These are phyloP conservation scores for Nephila pilipes DNA, from an alignment of 1,140 invertebrate species.

Conservation along the genomic window DNA sequence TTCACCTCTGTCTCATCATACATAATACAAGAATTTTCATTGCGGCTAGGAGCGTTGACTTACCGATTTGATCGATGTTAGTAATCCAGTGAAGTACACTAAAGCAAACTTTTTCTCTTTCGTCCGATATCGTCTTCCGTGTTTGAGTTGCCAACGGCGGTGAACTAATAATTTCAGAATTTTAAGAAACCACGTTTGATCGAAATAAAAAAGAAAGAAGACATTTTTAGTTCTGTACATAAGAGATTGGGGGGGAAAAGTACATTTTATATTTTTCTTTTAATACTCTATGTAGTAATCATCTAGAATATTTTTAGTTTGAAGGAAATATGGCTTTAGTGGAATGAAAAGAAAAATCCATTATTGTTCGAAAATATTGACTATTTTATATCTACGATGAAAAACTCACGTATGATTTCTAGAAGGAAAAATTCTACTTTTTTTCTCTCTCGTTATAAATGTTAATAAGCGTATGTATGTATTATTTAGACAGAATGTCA, in stretches of 20 bases:
- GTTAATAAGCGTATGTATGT: too few species aligned
- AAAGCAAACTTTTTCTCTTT: background rate
- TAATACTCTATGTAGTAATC: background rate
- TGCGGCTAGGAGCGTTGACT: conserved; percentile 33
- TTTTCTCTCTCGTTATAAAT: too few species aligned
- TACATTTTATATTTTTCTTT: background rate
- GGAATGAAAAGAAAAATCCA: too few species aligned
- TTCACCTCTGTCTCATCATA: background rate
- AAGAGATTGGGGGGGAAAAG: background rate
- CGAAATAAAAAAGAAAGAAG: background rate
- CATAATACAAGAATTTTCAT: conserved; percentile 45
- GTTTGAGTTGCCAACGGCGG: conserved; percentile 16
- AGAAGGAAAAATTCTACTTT: too few species aligned
- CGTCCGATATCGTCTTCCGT: background rate
- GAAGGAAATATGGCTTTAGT: too few species aligned
- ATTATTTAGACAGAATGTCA: too few species aligned
- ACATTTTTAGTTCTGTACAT: background rate
- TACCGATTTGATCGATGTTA: conserved; percentile 27
- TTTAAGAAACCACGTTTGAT: background rate
- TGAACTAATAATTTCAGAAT: conserved; percentile 20
- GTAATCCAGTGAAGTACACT: conserved; percentile 7
- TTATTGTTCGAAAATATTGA: too few species aligned
- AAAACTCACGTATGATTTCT: too few species aligned
- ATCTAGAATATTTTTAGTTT: too few species aligned
- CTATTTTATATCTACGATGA: too few species aligned